Conservation (phyloP, 2,888 invertebrate species). For the Seladonia tumulorum region DNA sequence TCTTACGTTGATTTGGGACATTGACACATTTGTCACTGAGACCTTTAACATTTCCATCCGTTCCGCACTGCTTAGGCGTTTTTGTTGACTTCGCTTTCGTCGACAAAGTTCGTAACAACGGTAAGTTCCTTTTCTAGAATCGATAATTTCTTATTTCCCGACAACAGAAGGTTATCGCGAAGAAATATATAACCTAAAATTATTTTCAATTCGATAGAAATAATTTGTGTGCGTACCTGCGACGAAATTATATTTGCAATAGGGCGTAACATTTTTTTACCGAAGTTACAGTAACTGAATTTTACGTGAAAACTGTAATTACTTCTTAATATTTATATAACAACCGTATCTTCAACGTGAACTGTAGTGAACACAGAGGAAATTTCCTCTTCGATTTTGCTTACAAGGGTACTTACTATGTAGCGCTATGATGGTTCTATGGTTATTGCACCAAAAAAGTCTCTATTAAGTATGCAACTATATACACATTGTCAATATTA, state of each 20-base stretch:
- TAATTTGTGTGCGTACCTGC: slow-evolving; percentile 21
- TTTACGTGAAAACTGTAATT: not conserved
- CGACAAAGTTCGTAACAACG: slow-evolving; percentile 22
- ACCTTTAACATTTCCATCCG: slow-evolving; percentile 87
- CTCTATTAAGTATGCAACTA: not conserved
- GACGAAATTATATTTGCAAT: slow-evolving; percentile 1
- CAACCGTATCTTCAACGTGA: not conserved
- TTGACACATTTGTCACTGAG: slow-evolving; percentile 85
- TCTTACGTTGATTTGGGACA: slow-evolving; percentile 77
- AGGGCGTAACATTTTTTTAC: slow-evolving; percentile 31
- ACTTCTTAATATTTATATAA: slow-evolving; percentile 42
- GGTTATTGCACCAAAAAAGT: not conserved
- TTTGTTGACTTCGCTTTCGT: slow-evolving; percentile 19
- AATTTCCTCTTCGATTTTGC: not conserved
- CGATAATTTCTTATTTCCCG: not conserved
- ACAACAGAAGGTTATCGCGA: not conserved
- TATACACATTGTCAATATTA: not conserved
- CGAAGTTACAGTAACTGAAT: not conserved
- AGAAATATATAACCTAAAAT: not conserved
- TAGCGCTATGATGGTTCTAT: not conserved
- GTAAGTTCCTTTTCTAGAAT: slow-evolving; percentile 37
- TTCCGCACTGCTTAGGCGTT: not conserved
- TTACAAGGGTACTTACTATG: not conserved
- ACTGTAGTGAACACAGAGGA: not conserved
- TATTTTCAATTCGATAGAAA: not conserved